These are phyloP conservation scores for Drosophila insularis DNA, from an alignment of 1,140 invertebrate species.

Conservation along the genomic window DNA sequence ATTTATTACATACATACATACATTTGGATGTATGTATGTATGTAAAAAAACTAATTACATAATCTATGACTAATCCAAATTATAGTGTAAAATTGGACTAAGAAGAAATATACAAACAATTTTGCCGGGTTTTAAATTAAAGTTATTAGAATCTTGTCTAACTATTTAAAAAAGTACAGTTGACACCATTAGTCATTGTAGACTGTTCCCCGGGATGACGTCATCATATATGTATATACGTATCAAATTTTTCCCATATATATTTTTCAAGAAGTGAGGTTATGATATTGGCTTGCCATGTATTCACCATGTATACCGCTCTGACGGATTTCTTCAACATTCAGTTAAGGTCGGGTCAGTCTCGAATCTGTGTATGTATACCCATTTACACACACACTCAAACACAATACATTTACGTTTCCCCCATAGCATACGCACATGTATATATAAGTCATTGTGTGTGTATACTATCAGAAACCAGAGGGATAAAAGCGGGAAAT, in stretches of 20 bases:
- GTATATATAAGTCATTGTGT: conserved; percentile 7
- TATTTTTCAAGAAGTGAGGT: conserved; percentile 5
- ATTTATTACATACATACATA: too few species aligned
- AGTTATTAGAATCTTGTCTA: too few species aligned
- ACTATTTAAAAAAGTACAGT: not conserved
- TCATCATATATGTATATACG: conserved; percentile 9
- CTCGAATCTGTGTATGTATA: conserved; percentile 63
- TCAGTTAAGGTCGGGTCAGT: conserved; percentile 20
- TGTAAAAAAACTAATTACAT: too few species aligned
- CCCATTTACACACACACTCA: conserved; percentile 48
- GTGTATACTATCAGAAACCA: conserved; percentile 27
- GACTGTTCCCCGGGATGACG: conserved; percentile 25
- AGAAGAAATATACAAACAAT: too few species aligned
- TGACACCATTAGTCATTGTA: conserved; percentile 5
- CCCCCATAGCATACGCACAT: conserved; percentile 18
- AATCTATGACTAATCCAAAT: conserved; percentile 6
- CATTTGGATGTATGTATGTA: too few species aligned
- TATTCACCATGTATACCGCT: conserved; percentile 3
- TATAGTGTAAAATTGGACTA: too few species aligned
- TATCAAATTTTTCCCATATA: not conserved
- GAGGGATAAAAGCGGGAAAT: conserved; percentile 67
- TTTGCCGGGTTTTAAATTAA: too few species aligned
- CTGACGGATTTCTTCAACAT: conserved; percentile 23
- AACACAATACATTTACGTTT: conserved; percentile 35
- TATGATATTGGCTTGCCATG: conserved; percentile 12